phyloP scores from a whole-genome alignment of 2,888 invertebrate species.

The Cryptosula pallasiana region DNA sequence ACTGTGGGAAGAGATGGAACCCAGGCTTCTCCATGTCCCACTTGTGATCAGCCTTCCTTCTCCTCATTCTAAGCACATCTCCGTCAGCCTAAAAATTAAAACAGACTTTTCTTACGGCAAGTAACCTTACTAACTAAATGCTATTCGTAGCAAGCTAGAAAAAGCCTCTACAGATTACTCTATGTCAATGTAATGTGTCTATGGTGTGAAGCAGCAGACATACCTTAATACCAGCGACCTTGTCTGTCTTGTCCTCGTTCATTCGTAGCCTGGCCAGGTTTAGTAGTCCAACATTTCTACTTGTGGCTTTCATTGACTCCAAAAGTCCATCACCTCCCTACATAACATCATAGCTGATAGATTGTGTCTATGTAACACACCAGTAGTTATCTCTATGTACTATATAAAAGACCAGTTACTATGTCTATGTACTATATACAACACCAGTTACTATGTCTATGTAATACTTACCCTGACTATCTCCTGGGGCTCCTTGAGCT shows the following conservation, averaged over 20 bases:
- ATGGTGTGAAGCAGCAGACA: no score
- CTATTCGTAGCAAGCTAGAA: no score
- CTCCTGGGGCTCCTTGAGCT: slow-evolving; percentile 51
- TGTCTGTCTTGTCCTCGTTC: slow-evolving; percentile 45
- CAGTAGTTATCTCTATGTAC: no score
- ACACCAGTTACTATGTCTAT: no score
- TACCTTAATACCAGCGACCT: slow-evolving; percentile 39
- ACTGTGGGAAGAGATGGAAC: slow-evolving; percentile 15
- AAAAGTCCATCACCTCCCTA: slow-evolving; percentile 47
- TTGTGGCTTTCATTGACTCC: slow-evolving; percentile 47
- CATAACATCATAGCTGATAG: slow-evolving; percentile 16
- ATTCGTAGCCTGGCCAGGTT: slow-evolving; percentile 41
- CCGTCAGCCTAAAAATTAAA: slow-evolving; percentile 35
- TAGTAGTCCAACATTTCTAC: slow-evolving; percentile 48
- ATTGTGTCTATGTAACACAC: neutral
- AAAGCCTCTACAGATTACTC: no score
- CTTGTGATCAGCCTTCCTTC: slow-evolving; percentile 46
- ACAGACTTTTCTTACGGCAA: no score
- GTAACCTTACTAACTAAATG: no score
- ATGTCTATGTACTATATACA: no score
- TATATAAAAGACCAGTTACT: no score
- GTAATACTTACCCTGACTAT: slow-evolving; percentile 41
- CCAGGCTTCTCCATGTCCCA: slow-evolving; percentile 38
- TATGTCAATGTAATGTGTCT: no score
- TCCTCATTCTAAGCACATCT: slow-evolving; percentile 43